A percentile compares a stretch with the other conserved stretches of the same genome.
These are phyloP conservation scores for Gymnoscelis rufifasciata DNA, from an alignment of 2,888 invertebrate genomes.

Conservation along the genomic window DNA sequence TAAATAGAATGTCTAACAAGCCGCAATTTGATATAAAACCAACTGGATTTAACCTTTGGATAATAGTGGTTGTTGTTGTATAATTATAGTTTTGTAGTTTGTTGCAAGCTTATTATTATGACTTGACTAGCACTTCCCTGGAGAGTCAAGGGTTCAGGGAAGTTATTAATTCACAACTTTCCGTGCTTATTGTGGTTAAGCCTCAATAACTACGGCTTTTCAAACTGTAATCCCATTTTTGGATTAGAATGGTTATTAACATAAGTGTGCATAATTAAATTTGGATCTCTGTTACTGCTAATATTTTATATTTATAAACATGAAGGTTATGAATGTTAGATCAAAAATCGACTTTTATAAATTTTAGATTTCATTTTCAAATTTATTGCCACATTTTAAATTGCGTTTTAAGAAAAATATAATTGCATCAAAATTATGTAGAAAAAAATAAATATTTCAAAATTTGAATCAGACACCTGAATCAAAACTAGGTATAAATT, in stretches of 20 bases:
- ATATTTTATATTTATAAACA: too few relatives aligned
- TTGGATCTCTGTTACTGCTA: not conserved
- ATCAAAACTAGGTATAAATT: too few relatives aligned
- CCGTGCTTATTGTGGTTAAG: slow-evolving; percentile 48
- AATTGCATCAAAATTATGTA: too few relatives aligned
- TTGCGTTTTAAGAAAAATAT: too few relatives aligned
- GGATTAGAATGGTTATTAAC: slow-evolving; percentile 23
- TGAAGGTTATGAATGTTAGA: too few relatives aligned
- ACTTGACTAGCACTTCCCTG: slow-evolving; percentile 55
- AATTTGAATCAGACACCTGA: too few relatives aligned
- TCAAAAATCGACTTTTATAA: too few relatives aligned
- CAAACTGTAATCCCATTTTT: slow-evolving; percentile 31
- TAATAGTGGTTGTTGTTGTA: slow-evolving; percentile 64
- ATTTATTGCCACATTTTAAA: too few relatives aligned
- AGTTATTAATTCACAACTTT: slow-evolving; percentile 67
- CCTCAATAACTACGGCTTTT: slow-evolving; percentile 51
- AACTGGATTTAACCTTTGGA: slow-evolving; percentile 59
- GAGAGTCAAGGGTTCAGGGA: slow-evolving; percentile 54
- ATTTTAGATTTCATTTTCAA: too few relatives aligned
- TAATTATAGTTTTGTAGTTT: slow-evolving; percentile 75
- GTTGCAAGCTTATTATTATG: slow-evolving; percentile 68
- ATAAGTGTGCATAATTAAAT: not conserved
- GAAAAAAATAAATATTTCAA: too few relatives aligned
- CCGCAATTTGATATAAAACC: slow-evolving; percentile 55
- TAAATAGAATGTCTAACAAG: slow-evolving; percentile 42